Conservation (phyloP, 2,113 vertebrate genomes). For the Podocnemis expansa region DNA sequence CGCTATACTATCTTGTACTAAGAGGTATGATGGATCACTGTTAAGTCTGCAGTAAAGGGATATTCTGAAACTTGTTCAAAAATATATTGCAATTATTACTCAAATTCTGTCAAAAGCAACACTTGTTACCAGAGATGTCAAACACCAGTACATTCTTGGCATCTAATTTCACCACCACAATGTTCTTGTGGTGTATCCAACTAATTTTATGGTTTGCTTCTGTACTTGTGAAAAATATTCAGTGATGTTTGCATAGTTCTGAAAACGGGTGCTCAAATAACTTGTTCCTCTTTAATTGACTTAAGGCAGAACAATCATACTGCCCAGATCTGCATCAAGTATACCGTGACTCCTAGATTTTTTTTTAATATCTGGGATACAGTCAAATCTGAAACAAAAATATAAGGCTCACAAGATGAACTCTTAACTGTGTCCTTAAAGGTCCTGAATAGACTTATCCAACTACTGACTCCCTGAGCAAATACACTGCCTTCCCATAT, state of each 20-base stretch:
- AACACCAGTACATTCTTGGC: background rate
- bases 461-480: background rate
- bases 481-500: background rate
- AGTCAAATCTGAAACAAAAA: background rate
- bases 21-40: background rate
- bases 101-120: background rate
- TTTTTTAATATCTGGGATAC: background rate
- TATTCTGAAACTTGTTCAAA: background rate
- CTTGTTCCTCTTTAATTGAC: background rate
- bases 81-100: background rate
- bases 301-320: background rate
- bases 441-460: background rate
- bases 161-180: background rate
- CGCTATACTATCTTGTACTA: background rate
- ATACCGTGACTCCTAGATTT: background rate
- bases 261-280: background rate
- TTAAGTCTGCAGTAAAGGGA: background rate
- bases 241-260: background rate
- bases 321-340: background rate
- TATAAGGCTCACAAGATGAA: background rate
- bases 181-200: background rate
- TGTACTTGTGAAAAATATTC: background rate
- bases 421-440: background rate
- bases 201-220: background rate
- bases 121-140: background rate